Evolutionary conservation across 2,113 vertebrate species (phyloP).

Genomic region (Piaya cayana): DNA sequence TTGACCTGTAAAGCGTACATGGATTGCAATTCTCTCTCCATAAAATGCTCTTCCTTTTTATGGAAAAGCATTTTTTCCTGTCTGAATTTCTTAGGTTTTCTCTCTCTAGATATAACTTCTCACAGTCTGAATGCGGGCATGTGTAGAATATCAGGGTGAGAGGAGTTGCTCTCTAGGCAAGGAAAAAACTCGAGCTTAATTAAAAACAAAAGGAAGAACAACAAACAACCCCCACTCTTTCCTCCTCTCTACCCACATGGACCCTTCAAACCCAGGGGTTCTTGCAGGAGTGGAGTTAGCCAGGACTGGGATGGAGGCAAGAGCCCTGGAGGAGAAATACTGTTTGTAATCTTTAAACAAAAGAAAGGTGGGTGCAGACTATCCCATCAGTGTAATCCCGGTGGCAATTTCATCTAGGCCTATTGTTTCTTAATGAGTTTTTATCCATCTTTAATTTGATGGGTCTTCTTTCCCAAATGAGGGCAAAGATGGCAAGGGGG

Average conservation of each 20-base stretch:
- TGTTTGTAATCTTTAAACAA: not conserved
- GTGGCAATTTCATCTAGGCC: not conserved
- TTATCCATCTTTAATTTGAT: constrained; percentile 51
- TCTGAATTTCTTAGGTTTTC: not conserved
- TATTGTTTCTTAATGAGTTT: constrained; percentile 55
- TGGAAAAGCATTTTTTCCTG: not conserved
- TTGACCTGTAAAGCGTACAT: not conserved
- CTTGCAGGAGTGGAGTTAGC: not conserved
- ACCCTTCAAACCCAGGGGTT: not conserved
- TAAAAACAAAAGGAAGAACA: constrained; percentile 64
- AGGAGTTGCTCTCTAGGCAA: constrained; percentile 39
- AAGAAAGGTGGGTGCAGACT: not conserved
- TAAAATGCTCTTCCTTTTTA: not conserved
- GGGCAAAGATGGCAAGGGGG: not conserved
- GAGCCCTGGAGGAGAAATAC: constrained; percentile 3
- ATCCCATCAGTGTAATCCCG: constrained; percentile 12
- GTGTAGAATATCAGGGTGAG: constrained; percentile 20
- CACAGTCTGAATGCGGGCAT: not conserved
- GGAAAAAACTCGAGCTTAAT: constrained; percentile 67
- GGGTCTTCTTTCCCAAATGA: constrained; percentile 14
- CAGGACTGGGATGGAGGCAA: not conserved
- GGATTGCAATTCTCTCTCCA: not conserved
- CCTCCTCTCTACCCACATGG: not conserved
- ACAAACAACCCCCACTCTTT: not conserved
- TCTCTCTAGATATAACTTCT: not conserved